Conservation (phyloP, 2,113 vertebrate species). For the Petrocephalus zakoni region DNA sequence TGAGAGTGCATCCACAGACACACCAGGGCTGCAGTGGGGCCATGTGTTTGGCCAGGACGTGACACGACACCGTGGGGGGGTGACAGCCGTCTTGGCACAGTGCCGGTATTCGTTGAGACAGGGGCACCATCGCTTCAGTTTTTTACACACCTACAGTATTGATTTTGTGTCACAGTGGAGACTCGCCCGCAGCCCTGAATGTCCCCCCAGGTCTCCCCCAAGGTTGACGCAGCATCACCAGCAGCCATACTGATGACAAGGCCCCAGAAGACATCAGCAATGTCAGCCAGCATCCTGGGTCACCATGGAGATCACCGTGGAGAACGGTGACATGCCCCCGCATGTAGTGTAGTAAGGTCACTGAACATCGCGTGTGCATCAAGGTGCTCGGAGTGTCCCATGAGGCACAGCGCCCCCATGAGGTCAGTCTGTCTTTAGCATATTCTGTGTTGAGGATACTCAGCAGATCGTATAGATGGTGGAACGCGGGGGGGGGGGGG, state of each 20-base stretch:
- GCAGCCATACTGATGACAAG: neutral
- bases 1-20: neutral
- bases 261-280: neutral
- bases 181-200: neutral
- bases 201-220: neutral
- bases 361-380: neutral
- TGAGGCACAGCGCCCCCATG: neutral
- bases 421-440: neutral
- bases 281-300: neutral
- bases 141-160: neutral
- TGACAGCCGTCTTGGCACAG: too few species aligned
- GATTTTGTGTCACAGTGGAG: constrained; percentile 5
- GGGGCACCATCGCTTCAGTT: neutral
- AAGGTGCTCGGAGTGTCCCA: neutral
- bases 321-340: neutral
- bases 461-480: neutral
- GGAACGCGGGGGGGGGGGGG: too few species aligned
- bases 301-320: neutral
- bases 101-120: neutral
- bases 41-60: neutral
- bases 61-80: neutral
- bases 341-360: neutral
- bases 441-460: neutral
- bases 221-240: neutral
- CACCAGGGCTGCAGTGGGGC: too few species aligned